These are phyloP conservation scores for Anthopleura sola DNA, from an alignment of 64 coral and sea anemone species.

Conservation along the genomic window DNA sequence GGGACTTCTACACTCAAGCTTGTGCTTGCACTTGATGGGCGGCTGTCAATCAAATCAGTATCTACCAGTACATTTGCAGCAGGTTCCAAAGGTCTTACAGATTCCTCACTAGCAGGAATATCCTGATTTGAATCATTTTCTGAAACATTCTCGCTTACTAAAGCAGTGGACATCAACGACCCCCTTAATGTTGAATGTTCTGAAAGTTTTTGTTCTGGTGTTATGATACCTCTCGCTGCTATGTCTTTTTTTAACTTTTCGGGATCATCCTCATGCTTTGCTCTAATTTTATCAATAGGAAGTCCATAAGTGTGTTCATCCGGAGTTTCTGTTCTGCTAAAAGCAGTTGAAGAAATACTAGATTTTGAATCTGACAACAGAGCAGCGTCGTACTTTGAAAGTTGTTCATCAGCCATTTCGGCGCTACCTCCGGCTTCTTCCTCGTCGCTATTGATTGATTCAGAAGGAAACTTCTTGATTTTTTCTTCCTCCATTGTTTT, in stretches of 20 bases:
- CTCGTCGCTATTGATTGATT: neutral
- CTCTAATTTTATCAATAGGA: neutral
- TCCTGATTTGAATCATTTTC: neutral
- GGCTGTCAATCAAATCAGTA: constrained; percentile 17
- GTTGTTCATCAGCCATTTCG: neutral
- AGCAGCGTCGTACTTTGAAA: neutral
- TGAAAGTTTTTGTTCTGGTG: neutral
- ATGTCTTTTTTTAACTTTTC: constrained; percentile 46
- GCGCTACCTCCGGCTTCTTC: neutral
- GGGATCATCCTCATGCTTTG: neutral
- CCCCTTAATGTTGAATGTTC: neutral
- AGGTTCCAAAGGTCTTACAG: neutral
- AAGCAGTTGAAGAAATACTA: constrained; percentile 21
- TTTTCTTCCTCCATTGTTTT: neutral
- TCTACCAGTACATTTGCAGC: neutral
- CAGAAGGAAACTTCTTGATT: neutral
- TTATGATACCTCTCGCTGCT: constrained; percentile 27
- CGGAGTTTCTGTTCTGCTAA: constrained; percentile 35
- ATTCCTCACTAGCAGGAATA: neutral
- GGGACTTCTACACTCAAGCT: constrained; percentile 15
- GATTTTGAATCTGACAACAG: constrained; percentile 17
- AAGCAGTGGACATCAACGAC: neutral
- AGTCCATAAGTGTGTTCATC: constrained; percentile 2
- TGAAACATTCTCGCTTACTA: neutral
- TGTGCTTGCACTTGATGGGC: constrained; percentile 34